These are phyloP conservation scores for Silurus meridionalis DNA, from an alignment of 2,113 vertebrate species.

Conservation along the genomic window DNA sequence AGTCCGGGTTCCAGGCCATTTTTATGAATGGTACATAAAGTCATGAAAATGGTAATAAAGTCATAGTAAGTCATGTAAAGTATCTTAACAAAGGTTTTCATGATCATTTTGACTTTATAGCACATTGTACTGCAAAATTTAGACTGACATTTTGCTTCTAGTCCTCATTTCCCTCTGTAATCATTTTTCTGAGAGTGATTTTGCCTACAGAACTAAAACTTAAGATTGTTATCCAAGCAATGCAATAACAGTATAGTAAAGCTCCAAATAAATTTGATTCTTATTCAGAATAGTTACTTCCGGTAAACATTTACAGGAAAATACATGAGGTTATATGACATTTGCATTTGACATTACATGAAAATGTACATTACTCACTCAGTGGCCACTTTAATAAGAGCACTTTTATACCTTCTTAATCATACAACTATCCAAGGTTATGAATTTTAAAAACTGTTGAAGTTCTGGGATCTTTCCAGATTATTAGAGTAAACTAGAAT, in stretches of 20 bases:
- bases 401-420: background rate
- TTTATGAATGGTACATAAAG: conserved; percentile 17
- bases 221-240: background rate
- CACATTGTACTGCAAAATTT: background rate
- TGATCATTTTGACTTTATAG: background rate
- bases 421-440: background rate
- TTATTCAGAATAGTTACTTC: background rate
- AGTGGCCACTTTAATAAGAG: background rate
- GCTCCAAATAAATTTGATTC: background rate
- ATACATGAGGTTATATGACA: background rate
- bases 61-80: conserved; percentile 14
- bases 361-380: background rate
- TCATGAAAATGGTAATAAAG: conserved; percentile 30
- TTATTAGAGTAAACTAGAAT: background rate
- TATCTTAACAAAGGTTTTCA: conserved; percentile 24
- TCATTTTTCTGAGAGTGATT: background rate
- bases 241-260: background rate
- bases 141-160: conserved; percentile 16
- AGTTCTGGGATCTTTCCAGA: background rate
- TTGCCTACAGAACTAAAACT: background rate
- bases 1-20: conserved; percentile 15
- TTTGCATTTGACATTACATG: background rate
- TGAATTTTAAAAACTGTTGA: background rate
- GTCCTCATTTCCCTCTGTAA: background rate
- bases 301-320: background rate